phyloP scores from a whole-genome alignment of 1,140 invertebrate genomes.

The Atta texana region DNA sequence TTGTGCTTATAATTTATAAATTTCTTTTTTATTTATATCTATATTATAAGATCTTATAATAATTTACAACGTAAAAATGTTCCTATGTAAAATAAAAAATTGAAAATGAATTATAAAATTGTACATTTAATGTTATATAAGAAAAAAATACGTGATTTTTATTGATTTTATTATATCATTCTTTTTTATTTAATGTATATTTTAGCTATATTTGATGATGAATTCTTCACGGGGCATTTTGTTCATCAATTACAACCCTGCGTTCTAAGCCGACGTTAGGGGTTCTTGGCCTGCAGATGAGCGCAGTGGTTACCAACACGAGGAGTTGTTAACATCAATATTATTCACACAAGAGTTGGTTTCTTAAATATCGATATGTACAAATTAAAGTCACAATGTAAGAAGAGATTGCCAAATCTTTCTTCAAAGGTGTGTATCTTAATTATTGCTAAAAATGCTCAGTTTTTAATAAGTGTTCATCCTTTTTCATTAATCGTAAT shows the following conservation, averaged over 20 bases:
- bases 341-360: constrained; percentile 43
- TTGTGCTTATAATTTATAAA: background rate
- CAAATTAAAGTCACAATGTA: constrained; percentile 66
- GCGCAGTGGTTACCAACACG: constrained; percentile 66
- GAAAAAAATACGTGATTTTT: constrained; percentile 8
- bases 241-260: constrained; percentile 69
- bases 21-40: background rate
- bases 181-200: background rate
- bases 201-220: constrained; percentile 3
- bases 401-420: constrained; percentile 51
- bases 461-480: background rate
- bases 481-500: background rate
- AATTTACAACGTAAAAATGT: background rate
- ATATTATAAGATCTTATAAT: no score
- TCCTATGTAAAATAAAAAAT: background rate
- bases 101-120: background rate
- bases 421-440: constrained; percentile 60
- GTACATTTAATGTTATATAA: background rate
- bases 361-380: constrained; percentile 66
- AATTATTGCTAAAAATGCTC: background rate
- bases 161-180: constrained; percentile 8
- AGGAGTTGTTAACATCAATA: constrained; percentile 71
- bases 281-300: constrained; percentile 73
- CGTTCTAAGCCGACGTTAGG: constrained; percentile 65
- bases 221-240: constrained; percentile 64